phyloP scores from a whole-genome alignment of 2,888 invertebrate genomes.

The Melieria omissa region DNA sequence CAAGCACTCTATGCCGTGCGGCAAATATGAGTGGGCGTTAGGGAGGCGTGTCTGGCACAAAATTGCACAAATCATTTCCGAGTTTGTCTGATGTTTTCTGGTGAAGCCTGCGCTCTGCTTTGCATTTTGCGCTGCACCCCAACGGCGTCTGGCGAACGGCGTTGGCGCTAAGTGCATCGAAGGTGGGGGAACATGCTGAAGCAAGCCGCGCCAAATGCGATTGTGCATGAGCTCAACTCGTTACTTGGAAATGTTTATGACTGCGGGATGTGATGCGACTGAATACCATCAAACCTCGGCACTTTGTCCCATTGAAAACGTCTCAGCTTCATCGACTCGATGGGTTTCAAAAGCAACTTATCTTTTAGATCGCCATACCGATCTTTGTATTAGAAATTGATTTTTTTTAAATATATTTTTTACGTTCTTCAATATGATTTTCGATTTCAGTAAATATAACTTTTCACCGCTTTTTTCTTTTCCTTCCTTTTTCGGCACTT shows the following conservation, averaged over 20 bases:
- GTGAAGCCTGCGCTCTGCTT: conserved; percentile 21
- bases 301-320: too few species aligned
- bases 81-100: conserved; percentile 52
- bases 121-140: not conserved
- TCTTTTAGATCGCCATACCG: too few species aligned
- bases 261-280: conserved; percentile 59
- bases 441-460: too few species aligned
- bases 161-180: not conserved
- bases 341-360: too few species aligned
- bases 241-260: conserved; percentile 62
- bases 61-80: conserved; percentile 62
- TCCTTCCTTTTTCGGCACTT: too few species aligned
- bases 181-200: too few species aligned
- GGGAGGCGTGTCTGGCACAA: conserved; percentile 41
- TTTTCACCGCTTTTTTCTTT: too few species aligned
- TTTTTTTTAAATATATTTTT: too few species aligned
- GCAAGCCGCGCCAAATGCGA: too few species aligned
- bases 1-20: conserved; percentile 21
- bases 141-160: not conserved
- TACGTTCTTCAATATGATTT: too few species aligned
- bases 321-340: too few species aligned
- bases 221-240: conserved; percentile 52
- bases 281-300: conserved; percentile 37
- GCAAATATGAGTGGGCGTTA: conserved; percentile 16
- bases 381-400: too few species aligned